A percentile compares a stretch with the other conserved stretches of the same genome.
phyloP scores from a whole-genome alignment of 2,113 vertebrate species.

The Zeus faber region DNA sequence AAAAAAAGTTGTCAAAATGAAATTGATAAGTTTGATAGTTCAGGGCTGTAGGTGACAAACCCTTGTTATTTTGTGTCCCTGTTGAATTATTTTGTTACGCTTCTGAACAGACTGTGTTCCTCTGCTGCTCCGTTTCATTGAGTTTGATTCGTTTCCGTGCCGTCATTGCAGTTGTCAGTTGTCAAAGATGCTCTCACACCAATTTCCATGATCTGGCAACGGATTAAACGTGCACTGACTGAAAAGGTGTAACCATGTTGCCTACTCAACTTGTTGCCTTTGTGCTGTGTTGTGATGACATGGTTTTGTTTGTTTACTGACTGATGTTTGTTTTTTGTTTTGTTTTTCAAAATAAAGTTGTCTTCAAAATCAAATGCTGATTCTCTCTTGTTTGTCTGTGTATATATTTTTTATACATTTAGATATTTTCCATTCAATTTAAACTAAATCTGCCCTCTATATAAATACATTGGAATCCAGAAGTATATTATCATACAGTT shows the following conservation, averaged over 20 bases:
- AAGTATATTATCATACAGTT: too few species aligned
- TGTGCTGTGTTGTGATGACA: constrained; percentile 61
- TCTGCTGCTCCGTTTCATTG: constrained; percentile 15
- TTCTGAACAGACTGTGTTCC: constrained; percentile 30
- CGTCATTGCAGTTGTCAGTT: constrained; percentile 15
- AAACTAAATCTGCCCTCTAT: too few species aligned
- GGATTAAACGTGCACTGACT: constrained; percentile 31
- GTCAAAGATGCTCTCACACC: constrained; percentile 22
- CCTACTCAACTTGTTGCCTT: constrained; percentile 64
- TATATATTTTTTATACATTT: background rate
- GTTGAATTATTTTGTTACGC: constrained; percentile 17
- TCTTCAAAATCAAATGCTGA: constrained; percentile 28
- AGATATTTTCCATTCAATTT: too few species aligned
- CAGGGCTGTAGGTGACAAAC: constrained; percentile 30
- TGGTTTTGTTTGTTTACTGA: constrained; percentile 45
- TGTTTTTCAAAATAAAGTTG: constrained; percentile 56
- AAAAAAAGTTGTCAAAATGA: constrained; percentile 34
- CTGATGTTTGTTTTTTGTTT: constrained; percentile 24
- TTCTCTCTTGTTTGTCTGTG: constrained; percentile 34
- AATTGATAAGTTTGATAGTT: constrained; percentile 30
- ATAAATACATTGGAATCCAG: too few species aligned
- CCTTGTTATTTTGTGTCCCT: constrained; percentile 35
- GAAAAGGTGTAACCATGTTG: constrained; percentile 53
- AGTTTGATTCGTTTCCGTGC: constrained; percentile 14
- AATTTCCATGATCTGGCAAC: constrained; percentile 12